phyloP scores from a whole-genome alignment of 2,797 vertebrate species.

The Sylvia borin region DNA sequence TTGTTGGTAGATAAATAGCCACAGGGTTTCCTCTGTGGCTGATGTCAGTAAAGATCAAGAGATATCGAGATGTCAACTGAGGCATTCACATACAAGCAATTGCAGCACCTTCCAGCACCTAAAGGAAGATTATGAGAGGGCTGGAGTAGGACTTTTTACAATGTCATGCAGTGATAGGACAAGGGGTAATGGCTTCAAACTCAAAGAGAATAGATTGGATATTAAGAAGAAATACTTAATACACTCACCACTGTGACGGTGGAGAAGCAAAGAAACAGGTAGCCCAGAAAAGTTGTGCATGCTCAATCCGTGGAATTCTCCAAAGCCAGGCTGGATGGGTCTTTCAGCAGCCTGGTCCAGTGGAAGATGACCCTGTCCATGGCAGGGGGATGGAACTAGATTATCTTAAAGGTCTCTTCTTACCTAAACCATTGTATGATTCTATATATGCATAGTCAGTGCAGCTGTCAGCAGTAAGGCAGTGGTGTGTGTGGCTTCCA shows the following conservation, averaged over 20 bases:
- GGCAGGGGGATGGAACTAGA: background rate
- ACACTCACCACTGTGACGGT: no score
- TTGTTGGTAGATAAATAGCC: background rate
- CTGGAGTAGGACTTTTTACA: background rate
- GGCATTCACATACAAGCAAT: background rate
- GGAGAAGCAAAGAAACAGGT: background rate
- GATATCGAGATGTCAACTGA: background rate
- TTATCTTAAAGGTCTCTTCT: background rate
- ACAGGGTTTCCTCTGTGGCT: background rate
- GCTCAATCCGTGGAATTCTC: background rate
- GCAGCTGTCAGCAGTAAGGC: background rate
- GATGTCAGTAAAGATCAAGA: background rate
- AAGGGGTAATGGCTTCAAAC: background rate
- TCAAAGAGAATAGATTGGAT: background rate
- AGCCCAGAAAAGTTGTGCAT: background rate
- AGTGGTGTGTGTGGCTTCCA: background rate
- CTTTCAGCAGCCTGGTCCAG: background rate
- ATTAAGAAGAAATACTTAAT: background rate
- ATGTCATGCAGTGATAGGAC: background rate
- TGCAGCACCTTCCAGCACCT: background rate
- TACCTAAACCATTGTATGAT: background rate
- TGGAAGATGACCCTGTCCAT: background rate
- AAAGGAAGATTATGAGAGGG: background rate
- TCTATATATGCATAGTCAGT: background rate
- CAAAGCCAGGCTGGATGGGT: background rate